Conservation (phyloP, 2,888 invertebrate species). For the Stratiomys singularior region DNA sequence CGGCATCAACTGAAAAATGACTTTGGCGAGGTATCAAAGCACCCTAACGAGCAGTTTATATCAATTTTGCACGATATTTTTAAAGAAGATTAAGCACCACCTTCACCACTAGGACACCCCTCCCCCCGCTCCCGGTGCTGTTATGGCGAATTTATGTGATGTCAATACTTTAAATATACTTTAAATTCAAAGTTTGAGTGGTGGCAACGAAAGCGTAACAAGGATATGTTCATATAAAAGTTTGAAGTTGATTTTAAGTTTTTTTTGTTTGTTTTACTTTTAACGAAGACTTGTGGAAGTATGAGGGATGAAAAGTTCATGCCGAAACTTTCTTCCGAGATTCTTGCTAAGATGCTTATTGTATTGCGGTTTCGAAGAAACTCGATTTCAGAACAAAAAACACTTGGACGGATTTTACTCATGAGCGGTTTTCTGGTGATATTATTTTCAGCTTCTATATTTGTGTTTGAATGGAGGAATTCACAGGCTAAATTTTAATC, state of each 20-base stretch:
- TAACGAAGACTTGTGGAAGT: background rate
- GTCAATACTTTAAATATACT: background rate
- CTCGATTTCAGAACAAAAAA: background rate
- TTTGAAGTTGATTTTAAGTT: background rate
- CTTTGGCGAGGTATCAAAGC: background rate
- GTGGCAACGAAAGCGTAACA: background rate
- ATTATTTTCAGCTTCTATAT: background rate
- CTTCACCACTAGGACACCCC: too few relatives aligned
- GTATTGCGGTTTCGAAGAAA: background rate
- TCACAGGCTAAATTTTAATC: background rate
- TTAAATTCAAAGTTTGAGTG: background rate
- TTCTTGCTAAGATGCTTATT: background rate
- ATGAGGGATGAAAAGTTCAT: background rate
- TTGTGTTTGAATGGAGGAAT: background rate
- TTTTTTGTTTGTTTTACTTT: too few relatives aligned
- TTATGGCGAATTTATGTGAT: background rate
- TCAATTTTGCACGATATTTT: slow-evolving; percentile 7
- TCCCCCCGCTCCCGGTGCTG: too few relatives aligned
- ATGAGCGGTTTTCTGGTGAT: background rate
- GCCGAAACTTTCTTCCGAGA: background rate
- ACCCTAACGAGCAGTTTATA: slow-evolving; percentile 19
- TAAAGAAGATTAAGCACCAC: slow-evolving; percentile 20
- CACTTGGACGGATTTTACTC: background rate
- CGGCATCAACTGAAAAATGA: too few relatives aligned
- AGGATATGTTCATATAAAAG: background rate